Evolutionary conservation across 2,113 vertebrate species (phyloP), one percentile per base, ranked within the genome.

Genomic region (Charina bottae): DNA sequence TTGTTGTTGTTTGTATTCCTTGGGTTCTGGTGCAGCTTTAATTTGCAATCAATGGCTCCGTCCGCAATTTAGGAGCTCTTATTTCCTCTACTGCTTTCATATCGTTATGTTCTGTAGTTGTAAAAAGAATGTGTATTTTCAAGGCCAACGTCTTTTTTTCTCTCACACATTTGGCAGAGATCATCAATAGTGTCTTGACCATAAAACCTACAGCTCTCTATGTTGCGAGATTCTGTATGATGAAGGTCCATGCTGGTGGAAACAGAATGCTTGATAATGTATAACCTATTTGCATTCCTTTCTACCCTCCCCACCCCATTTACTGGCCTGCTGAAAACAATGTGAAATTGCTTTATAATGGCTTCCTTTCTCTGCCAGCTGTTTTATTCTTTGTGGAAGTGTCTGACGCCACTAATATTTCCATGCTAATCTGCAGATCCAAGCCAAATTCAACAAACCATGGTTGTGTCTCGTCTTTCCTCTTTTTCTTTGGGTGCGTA

Each of bases 21-120:
- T 72, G 33, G 68, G n/a, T 72, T 72, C 28, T 72, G 64, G 13
- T n/a, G 94, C 93, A 83, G 96, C 94, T 95, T 37, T 15, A 37
- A 72, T 37, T 96, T 96, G 96, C 95, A 96, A 96, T 96, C 96
- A 96, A 94, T 92, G 95, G 21, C 7, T 21, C 86, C 42, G 90
- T 72, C 95, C 94, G 93, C 93, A 93, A 93, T 92, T 96, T 94
- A 94, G 93, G 90, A 86, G 95, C 89, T 92, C 93, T 90, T 53
- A 49, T 33, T 23, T 42, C 42, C 46, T 90, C 93, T 91, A 7
- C 91, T n/a, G n/a, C 1, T 89, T 94, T 55, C n/a, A 19, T 89
- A 93, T 88, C 87, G 4, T 96, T 93, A 92, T 94, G 92, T 86
- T 91, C 68, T 85, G 42, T n/a, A 53, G 83, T 85, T 53, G 55